Conservation (phyloP, 2,888 invertebrate genomes). For the Hirtodrosophila histrioides region DNA sequence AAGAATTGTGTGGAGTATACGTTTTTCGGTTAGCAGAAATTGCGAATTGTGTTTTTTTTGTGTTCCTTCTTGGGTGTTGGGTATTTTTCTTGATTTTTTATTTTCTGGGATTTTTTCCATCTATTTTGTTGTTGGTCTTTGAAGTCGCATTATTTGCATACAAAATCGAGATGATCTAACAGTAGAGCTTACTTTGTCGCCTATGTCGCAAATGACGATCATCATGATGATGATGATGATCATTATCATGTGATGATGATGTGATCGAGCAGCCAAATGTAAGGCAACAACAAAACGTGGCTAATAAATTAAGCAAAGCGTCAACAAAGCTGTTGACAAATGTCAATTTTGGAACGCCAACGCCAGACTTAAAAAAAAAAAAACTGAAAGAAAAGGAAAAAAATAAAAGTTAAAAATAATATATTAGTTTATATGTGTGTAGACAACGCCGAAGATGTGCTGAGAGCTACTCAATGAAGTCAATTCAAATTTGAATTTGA, state of each 20-base stretch:
- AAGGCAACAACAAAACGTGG: constrained; percentile 47
- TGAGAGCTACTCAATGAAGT: constrained; percentile 7
- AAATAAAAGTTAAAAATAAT: constrained; percentile 20
- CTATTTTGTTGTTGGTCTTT: constrained; percentile 10
- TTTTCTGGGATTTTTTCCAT: constrained; percentile 12
- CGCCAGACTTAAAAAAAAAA: constrained; percentile 34
- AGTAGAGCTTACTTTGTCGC: constrained; percentile 24
- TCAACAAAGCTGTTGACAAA: constrained; percentile 70
- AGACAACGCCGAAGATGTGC: not conserved
- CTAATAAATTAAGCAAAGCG: constrained; percentile 63
- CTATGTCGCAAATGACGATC: constrained; percentile 22
- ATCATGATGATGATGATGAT: constrained; percentile 28
- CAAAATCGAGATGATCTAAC: constrained; percentile 48
- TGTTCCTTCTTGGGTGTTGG: constrained; percentile 20
- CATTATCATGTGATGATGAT: constrained; percentile 40
- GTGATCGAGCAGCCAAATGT: constrained; percentile 53
- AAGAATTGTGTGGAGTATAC: constrained; percentile 7
- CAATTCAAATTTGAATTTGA: constrained; percentile 19
- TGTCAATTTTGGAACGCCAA: constrained; percentile 51
- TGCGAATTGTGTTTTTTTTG: not conserved
- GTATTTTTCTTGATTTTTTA: constrained; percentile 4
- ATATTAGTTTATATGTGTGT: constrained; percentile 1
- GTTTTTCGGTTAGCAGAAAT: not conserved
- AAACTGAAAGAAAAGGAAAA: constrained; percentile 1
- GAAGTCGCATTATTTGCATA: constrained; percentile 48